These are phyloP conservation scores for Thereva unica DNA, from an alignment of 2,888 invertebrate genomes.

Conservation along the genomic window DNA sequence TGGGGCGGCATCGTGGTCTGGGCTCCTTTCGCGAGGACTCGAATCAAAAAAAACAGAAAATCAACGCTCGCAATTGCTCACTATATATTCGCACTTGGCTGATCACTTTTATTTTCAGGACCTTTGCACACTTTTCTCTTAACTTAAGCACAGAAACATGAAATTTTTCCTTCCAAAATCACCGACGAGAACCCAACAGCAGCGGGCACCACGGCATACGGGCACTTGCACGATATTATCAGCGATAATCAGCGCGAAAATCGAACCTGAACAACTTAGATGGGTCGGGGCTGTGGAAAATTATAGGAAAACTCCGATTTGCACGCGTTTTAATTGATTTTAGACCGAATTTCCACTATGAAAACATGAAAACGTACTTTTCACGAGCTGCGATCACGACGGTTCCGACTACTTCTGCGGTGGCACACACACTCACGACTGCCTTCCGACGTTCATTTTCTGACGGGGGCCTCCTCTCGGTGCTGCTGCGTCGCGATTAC, in stretches of 20 bases:
- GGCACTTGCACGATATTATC: conserved; percentile 9
- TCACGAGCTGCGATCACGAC: conserved; percentile 14
- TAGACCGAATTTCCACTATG: conserved; percentile 11
- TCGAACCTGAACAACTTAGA: not conserved
- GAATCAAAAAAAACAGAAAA: conserved; percentile 13
- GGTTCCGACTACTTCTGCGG: conserved; percentile 30
- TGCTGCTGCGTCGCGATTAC: conserved; percentile 9
- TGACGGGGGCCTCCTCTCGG: not conserved
- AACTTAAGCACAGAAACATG: conserved; percentile 23
- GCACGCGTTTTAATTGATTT: conserved; percentile 12
- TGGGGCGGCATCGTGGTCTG: conserved; percentile 22
- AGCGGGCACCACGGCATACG: conserved; percentile 23
- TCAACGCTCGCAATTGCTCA: not conserved
- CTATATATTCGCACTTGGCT: conserved; percentile 5
- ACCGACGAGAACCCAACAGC: conserved; percentile 2
- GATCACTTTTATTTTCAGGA: conserved; percentile 2
- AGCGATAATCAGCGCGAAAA: conserved; percentile 2
- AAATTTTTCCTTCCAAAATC: conserved; percentile 12
- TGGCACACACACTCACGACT: conserved; percentile 26
- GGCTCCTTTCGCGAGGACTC: not conserved
- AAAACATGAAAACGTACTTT: conserved; percentile 28
- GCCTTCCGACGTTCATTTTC: not conserved
- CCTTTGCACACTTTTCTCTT: conserved; percentile 2
- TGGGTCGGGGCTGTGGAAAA: not conserved
- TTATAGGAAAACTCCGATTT: not conserved